phyloP scores from a whole-genome alignment of 2,113 vertebrate species.

The Syrrhaptes paradoxus region DNA sequence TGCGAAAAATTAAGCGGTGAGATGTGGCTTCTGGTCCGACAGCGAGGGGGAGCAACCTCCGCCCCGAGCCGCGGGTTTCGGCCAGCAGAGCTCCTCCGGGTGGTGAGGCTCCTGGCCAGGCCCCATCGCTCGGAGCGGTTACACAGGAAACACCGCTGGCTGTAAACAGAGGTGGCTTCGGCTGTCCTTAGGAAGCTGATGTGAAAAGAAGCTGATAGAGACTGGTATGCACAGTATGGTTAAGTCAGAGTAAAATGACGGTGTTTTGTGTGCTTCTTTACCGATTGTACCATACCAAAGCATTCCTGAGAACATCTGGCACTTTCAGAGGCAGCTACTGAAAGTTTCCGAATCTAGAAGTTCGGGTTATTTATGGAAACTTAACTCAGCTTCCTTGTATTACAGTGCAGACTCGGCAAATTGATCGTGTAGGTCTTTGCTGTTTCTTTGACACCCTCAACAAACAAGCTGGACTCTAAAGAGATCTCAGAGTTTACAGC shows the following conservation, averaged over 20 bases:
- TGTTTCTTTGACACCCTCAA: background rate
- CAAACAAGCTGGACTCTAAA: background rate
- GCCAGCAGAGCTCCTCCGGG: fast-evolving
- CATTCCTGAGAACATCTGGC: background rate
- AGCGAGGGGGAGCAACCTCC: background rate
- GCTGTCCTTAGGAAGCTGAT: fast-evolving
- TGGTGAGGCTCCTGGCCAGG: fast-evolving
- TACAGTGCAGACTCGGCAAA: background rate
- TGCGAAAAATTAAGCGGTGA: fast-evolving
- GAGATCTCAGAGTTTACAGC: background rate
- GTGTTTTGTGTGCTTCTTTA: fast-evolving
- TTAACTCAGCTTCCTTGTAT: background rate
- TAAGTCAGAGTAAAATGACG: background rate
- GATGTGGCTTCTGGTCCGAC: background rate
- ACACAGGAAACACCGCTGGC: background rate
- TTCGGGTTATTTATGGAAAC: fast-evolving
- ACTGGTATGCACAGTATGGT: fast-evolving
- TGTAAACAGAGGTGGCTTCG: fast-evolving
- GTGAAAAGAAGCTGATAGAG: background rate
- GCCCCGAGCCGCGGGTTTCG: fast-evolving
- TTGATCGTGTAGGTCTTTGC: fast-evolving
- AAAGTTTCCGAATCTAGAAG: background rate
- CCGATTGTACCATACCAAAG: fast-evolving
- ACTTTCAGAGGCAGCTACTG: background rate
- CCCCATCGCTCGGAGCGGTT: fast-evolving